Conservation (phyloP, 1,140 invertebrate genomes). For the Cotesia glomerata region DNA sequence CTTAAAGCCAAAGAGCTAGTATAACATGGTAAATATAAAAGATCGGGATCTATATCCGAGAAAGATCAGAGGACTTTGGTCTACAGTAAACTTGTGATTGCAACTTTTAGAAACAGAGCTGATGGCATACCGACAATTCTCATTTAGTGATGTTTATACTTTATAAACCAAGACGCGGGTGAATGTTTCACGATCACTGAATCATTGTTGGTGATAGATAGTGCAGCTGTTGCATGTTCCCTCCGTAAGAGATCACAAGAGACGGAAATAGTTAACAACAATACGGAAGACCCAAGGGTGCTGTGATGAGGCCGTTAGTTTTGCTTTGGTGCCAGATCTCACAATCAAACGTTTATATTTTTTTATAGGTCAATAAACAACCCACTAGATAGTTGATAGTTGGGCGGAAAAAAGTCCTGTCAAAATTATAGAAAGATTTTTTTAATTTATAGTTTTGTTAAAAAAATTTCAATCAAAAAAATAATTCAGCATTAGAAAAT, state of each 20-base stretch:
- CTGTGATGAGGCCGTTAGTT: neutral
- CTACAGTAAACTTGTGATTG: neutral
- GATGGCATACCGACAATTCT: conserved; percentile 14
- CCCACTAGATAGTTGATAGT: neutral
- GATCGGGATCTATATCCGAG: neutral
- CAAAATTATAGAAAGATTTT: no score
- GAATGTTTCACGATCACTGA: conserved; percentile 54
- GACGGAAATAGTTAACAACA: conserved; percentile 59
- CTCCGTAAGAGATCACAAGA: conserved; percentile 50
- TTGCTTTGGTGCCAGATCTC: neutral
- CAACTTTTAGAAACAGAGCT: neutral
- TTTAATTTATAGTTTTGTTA: no score
- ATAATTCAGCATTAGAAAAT: no score
- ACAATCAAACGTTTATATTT: neutral
- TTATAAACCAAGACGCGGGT: conserved; percentile 48
- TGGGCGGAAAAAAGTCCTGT: neutral
- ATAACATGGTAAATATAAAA: neutral
- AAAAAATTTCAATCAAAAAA: no score
- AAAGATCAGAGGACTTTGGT: conserved; percentile 15
- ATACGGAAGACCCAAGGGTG: conserved; percentile 36
- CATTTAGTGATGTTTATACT: conserved; percentile 39
- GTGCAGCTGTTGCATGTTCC: conserved; percentile 52
- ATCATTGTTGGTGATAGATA: conserved; percentile 62
- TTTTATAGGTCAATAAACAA: no score
- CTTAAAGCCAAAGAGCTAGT: neutral